Evolutionary conservation across 2,888 invertebrate species (phyloP).

Genomic region (Ligdia adustata): DNA sequence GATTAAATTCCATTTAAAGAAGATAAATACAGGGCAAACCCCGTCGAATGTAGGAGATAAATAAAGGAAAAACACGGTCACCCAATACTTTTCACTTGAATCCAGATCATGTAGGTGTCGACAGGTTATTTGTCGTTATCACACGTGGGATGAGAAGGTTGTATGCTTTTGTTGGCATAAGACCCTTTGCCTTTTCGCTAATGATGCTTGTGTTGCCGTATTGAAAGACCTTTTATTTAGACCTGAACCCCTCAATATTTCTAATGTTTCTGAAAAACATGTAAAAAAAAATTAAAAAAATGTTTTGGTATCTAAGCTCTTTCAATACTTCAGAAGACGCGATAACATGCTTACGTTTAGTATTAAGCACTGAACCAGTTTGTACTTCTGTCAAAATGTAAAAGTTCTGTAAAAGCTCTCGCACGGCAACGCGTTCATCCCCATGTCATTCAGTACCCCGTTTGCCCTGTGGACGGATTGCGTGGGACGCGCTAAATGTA

Average conservation of each 20-base stretch:
- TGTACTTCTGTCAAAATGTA: neutral
- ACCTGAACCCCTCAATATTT: too few relatives aligned
- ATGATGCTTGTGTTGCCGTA: neutral
- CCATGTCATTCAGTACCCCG: slow-evolving; percentile 43
- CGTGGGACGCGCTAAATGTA: slow-evolving; percentile 57
- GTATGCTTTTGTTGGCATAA: neutral
- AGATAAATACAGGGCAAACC: too few relatives aligned
- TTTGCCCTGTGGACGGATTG: slow-evolving; percentile 28
- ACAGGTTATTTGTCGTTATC: slow-evolving; percentile 7
- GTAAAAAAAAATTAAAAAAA: too few relatives aligned
- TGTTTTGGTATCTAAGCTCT: too few relatives aligned
- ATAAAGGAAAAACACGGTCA: slow-evolving; percentile 30
- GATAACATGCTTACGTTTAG: neutral
- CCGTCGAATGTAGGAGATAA: slow-evolving; percentile 27
- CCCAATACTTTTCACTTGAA: slow-evolving; percentile 17
- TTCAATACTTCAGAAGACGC: too few relatives aligned
- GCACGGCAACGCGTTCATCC: slow-evolving; percentile 37
- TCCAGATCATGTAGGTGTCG: slow-evolving; percentile 11
- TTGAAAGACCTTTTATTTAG: too few relatives aligned
- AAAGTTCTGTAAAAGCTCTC: neutral
- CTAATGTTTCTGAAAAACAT: too few relatives aligned
- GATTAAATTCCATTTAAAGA: slow-evolving; percentile 50
- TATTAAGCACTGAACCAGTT: neutral
- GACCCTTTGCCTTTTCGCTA: slow-evolving; percentile 5
- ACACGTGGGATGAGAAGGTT: slow-evolving; percentile 6